A percentile compares a stretch with the other conserved stretches of the same genome.
phyloP scores from a whole-genome alignment of 2,113 vertebrate species.

The Eurypyga helias region DNA sequence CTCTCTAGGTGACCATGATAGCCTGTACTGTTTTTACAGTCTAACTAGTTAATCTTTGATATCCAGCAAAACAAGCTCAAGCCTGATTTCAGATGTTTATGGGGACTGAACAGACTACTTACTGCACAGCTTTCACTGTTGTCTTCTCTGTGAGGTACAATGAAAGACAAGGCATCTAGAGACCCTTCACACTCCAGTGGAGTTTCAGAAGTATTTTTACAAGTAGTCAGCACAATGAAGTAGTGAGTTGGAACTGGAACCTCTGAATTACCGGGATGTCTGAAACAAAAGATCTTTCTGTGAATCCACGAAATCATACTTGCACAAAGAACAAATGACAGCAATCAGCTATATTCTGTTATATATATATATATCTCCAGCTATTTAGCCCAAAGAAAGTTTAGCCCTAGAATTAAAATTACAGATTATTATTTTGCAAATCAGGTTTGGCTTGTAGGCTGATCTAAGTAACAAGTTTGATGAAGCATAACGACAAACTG shows the following conservation, averaged over 20 bases:
- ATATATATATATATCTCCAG: too few relatives aligned
- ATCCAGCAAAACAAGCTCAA: not conserved
- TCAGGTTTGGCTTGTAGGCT: not conserved
- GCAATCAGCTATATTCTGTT: not conserved
- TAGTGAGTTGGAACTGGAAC: constrained; percentile 88
- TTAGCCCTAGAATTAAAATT: not conserved
- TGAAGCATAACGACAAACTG: not conserved
- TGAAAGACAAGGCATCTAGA: constrained; percentile 81
- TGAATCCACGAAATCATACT: not conserved
- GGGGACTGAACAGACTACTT: constrained; percentile 62
- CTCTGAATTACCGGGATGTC: constrained; percentile 46
- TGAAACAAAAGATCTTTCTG: constrained; percentile 34
- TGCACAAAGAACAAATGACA: not conserved
- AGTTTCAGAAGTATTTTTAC: constrained; percentile 76
- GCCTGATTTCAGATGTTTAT: not conserved
- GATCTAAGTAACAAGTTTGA: not conserved
- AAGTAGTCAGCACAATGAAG: constrained; percentile 90
- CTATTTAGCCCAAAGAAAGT: not conserved
- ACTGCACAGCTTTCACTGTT: constrained; percentile 89
- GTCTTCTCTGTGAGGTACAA: constrained; percentile 90
- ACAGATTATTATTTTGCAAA: not conserved
- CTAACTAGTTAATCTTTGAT: not conserved
- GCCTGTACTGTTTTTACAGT: not conserved
- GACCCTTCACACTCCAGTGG: constrained; percentile 77
- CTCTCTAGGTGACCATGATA: not conserved